Evolutionary conservation across 2,888 invertebrate genomes (phyloP).

Genomic region (Ramazzottius varieornatus): DNA sequence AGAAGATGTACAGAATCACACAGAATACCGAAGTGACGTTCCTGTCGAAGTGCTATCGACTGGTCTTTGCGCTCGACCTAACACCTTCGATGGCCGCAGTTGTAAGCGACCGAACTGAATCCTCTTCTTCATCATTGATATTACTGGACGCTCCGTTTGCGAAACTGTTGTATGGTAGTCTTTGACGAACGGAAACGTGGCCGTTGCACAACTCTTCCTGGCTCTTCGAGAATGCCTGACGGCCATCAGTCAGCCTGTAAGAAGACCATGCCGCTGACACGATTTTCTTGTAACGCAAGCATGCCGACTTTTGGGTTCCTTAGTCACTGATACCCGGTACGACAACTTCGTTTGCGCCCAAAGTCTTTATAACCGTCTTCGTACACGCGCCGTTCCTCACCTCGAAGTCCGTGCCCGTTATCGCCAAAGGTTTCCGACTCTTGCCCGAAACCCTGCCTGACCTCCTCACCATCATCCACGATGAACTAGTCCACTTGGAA

Average conservation of each 20-base stretch:
- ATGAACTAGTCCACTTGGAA: not conserved
- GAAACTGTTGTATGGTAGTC: not conserved
- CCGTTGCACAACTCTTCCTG: not conserved
- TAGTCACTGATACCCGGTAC: not conserved
- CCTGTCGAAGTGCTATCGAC: constrained; percentile 39
- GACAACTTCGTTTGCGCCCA: not conserved
- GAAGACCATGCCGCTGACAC: not conserved
- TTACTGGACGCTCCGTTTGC: not conserved
- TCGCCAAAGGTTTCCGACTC: not conserved
- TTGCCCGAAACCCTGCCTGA: not conserved
- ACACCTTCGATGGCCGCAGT: constrained; percentile 46
- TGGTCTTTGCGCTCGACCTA: constrained; percentile 47
- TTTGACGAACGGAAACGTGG: not conserved
- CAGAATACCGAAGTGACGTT: constrained; percentile 36
- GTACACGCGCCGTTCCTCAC: not conserved
- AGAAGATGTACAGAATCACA: constrained; percentile 21
- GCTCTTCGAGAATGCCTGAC: not conserved
- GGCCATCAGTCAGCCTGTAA: not conserved
- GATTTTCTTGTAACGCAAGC: not conserved
- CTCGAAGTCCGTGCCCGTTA: not conserved
- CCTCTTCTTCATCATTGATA: too few relatives aligned
- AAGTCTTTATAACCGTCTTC: not conserved
- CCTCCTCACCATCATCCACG: not conserved
- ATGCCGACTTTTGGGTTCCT: not conserved
- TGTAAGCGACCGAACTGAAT: constrained; percentile 24